Evolutionary conservation across 1,140 invertebrate genomes (phyloP).

Genomic region (Adoxophyes honmai): DNA sequence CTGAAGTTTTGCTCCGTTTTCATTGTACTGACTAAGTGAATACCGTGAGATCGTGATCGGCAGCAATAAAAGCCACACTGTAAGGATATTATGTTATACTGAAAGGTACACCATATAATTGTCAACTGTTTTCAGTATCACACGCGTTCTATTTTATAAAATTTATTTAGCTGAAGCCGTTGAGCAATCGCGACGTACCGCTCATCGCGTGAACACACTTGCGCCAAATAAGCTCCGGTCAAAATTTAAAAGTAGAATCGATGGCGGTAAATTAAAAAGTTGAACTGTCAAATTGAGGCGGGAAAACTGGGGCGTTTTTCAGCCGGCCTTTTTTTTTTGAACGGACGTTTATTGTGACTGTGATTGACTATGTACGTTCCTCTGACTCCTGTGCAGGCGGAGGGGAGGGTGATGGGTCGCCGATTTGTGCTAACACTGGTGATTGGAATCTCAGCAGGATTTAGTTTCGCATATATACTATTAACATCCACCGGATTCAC

Average conservation of each 20-base stretch:
- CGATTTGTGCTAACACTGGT: constrained; percentile 74
- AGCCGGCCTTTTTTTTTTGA: constrained; percentile 18
- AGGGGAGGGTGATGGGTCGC: constrained; percentile 69
- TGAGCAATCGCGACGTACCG: constrained; percentile 10
- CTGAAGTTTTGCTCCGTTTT: no score
- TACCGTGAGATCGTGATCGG: no score
- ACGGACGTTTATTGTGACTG: constrained; percentile 22
- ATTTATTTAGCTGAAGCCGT: background rate
- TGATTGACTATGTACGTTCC: constrained; percentile 31
- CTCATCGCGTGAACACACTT: constrained; percentile 40
- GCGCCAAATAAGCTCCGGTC: constrained; percentile 18
- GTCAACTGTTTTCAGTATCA: no score
- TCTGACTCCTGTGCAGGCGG: constrained; percentile 50
- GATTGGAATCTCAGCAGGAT: constrained; percentile 72
- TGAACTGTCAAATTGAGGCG: background rate
- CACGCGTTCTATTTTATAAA: background rate
- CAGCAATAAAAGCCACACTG: no score
- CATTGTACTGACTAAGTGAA: no score
- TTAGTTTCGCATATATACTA: constrained; percentile 75
- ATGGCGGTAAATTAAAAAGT: no score
- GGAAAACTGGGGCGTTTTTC: background rate
- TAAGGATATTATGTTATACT: no score
- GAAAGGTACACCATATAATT: no score
- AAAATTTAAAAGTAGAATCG: constrained; percentile 20
- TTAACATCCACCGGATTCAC: constrained; percentile 66